phyloP scores from a whole-genome alignment of 2,113 vertebrate species.

The Blennius ocellaris region DNA sequence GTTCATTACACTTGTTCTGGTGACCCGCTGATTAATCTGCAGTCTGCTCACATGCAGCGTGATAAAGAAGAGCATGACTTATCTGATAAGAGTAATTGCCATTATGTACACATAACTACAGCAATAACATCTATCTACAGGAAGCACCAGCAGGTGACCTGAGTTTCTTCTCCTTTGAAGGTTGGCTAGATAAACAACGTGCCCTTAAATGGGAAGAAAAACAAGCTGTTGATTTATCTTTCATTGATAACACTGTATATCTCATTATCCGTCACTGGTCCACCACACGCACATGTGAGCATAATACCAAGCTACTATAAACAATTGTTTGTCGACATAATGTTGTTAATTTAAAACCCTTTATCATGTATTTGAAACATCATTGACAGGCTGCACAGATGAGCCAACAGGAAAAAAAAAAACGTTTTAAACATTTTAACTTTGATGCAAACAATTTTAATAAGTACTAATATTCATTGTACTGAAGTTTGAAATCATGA shows the following conservation, averaged over 20 bases:
- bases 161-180: neutral
- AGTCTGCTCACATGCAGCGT: neutral
- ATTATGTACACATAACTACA: neutral
- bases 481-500: too few relatives aligned
- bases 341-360: neutral
- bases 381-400: too few relatives aligned
- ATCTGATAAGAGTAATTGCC: conserved; percentile 17
- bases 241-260: neutral
- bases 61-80: neutral
- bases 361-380: too few relatives aligned
- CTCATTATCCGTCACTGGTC: neutral
- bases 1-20: neutral
- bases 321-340: neutral
- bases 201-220: neutral
- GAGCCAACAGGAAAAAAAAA: too few relatives aligned
- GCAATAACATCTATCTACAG: neutral
- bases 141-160: neutral
- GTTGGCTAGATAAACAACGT: neutral
- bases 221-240: neutral
- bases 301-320: neutral
- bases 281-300: too few relatives aligned
- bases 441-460: too few relatives aligned
- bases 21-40: neutral
- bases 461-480: too few relatives aligned
- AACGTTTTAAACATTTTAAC: too few relatives aligned